Evolutionary conservation across 2,888 invertebrate species (phyloP), one percentile per base, ranked within the genome.

Genomic region (Lasioglossum leucozonium): DNA sequence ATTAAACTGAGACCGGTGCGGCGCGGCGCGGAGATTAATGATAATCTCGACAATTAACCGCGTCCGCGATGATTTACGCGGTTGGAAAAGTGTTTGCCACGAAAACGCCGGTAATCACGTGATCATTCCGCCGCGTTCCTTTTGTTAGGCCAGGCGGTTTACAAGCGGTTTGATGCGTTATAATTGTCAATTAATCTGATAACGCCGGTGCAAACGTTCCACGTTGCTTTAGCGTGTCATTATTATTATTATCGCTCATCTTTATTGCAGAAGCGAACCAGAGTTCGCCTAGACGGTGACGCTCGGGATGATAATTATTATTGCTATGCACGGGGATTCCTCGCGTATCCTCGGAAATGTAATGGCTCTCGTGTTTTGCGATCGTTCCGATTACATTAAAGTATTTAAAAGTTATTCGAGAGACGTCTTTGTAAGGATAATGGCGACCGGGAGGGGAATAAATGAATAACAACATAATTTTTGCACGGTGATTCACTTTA

Each of bases 1-100:
- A 77, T 86, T 82, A 47, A 79, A 77, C 67, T 58, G 55, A 34
- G 16, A 72, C 11, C 26, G 13, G 3, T 3, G 34, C 34, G 22
- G 3, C 34, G 34, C 34, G 22, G 2, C 55, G 34, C 18, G 6
- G 55, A 73, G 78, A 86, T 85, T 86, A 81, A 81, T 58, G 65
- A 85, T 77, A 58, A 80, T 80, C 62, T 55, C 13, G 13, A 55
- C 71, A 84, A 84, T 85, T 77, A 72, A 77, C 65, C 51, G 34
- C 13, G n/a, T 26, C 72, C 13, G 5, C n/a, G 55, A 44, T 40
- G 47, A 69, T 72, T 72, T 55, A 55, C 2, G 22, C 37, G 30
- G 0, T 8, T 8, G 26, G 58, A 42, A 34, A 65, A 30, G 16
- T 30, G 65, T 65, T 34, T 4, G 34, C 30, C 16, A 16, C 65